These are phyloP conservation scores for Synchiropus splendidus DNA, from an alignment of 2,113 vertebrate genomes.

Conservation along the genomic window DNA sequence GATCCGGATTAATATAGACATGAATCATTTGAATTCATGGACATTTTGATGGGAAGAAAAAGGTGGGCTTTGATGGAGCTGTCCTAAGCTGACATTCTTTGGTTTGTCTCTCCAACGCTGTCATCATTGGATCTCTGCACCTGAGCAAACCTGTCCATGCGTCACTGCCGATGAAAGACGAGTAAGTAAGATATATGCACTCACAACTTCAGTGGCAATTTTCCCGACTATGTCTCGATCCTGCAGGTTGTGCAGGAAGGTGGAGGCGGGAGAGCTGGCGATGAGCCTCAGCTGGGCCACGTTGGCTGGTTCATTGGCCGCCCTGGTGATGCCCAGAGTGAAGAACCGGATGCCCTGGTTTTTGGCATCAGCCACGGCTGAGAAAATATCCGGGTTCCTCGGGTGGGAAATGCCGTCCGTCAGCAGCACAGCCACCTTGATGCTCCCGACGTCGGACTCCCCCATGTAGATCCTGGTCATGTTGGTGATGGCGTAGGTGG, in stretches of 20 bases:
- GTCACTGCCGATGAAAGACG: no score
- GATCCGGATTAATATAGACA: constrained; percentile 10
- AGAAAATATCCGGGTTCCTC: constrained; percentile 84
- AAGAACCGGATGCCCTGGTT: constrained; percentile 82
- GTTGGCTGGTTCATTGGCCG: constrained; percentile 74
- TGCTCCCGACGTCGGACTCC: constrained; percentile 65
- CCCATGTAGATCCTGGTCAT: constrained; percentile 79
- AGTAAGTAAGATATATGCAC: constrained; percentile 35
- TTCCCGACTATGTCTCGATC: constrained; percentile 71
- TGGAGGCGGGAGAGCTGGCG: constrained; percentile 73
- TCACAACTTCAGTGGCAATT: constrained; percentile 75
- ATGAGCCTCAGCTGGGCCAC: constrained; percentile 74
- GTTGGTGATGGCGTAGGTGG: constrained; percentile 87
- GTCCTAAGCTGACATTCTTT: constrained; percentile 12
- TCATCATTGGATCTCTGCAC: constrained; percentile 26
- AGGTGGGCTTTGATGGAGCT: no score
- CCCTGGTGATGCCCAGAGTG: constrained; percentile 75
- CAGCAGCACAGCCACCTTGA: constrained; percentile 76
- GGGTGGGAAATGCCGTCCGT: constrained; percentile 80
- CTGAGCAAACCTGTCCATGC: constrained; percentile 23
- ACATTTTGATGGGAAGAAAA: no score
- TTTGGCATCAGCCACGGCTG: constrained; percentile 81
- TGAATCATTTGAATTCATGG: no score
- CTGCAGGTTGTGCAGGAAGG: constrained; percentile 77
- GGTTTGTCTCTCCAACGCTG: constrained; percentile 16